Conservation (phyloP, 2,888 invertebrate species). For the Hypercompe scribonia region DNA sequence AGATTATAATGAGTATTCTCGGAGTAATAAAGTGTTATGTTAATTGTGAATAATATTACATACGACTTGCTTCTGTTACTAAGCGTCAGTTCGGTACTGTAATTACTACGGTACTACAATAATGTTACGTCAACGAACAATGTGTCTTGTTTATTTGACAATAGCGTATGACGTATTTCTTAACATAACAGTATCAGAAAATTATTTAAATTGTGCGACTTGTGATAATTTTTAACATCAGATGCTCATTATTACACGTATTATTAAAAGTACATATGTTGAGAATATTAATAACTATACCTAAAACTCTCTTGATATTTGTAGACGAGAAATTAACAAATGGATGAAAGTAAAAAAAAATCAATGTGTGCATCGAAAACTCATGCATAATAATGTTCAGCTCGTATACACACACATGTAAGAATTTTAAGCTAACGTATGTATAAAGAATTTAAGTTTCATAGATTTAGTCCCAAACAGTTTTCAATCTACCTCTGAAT, state of each 20-base stretch:
- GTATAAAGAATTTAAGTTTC: too few species aligned
- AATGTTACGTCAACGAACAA: background rate
- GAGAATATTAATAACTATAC: background rate
- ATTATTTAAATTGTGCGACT: background rate
- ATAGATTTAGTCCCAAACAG: too few species aligned
- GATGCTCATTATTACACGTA: background rate
- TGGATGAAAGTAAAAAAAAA: too few species aligned
- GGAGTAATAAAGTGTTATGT: background rate
- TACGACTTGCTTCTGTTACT: background rate
- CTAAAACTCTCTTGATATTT: too few species aligned
- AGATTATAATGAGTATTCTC: background rate
- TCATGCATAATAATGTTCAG: too few species aligned
- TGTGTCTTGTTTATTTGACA: background rate
- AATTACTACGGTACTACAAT: background rate
- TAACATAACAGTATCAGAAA: background rate
- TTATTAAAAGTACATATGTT: background rate
- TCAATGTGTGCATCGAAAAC: too few species aligned
- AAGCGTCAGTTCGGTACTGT: background rate
- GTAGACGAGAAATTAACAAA: too few species aligned
- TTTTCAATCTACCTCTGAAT: too few species aligned
- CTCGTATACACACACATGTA: too few species aligned
- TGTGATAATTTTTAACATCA: background rate
- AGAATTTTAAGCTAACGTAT: too few species aligned
- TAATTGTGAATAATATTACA: background rate
- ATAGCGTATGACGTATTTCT: background rate